These are phyloP conservation scores for Trichogramma pretiosum DNA, from an alignment of 1,140 invertebrate species.

Conservation along the genomic window DNA sequence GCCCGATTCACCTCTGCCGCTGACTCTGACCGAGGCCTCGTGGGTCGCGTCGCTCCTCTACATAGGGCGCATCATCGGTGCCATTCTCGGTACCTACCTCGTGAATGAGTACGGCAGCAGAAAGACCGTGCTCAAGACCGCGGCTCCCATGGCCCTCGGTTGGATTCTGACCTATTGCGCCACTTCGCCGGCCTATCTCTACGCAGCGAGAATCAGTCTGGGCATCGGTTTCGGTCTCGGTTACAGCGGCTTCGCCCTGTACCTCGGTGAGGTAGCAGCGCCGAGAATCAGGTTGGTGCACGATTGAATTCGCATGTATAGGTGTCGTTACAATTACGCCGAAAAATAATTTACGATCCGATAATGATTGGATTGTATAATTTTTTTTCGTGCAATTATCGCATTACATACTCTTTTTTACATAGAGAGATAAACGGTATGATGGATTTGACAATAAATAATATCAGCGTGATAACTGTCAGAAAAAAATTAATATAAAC, in stretches of 20 bases:
- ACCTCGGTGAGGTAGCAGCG: slow-evolving; percentile 58
- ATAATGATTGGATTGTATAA: too few relatives aligned
- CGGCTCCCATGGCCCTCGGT: slow-evolving; percentile 51
- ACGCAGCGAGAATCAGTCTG: slow-evolving; percentile 46
- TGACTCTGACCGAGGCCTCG: slow-evolving; percentile 51
- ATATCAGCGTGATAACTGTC: slow-evolving; percentile 40
- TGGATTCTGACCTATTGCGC: slow-evolving; percentile 47
- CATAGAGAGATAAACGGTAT: too few relatives aligned
- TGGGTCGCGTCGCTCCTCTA: slow-evolving; percentile 56
- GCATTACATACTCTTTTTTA: too few relatives aligned
- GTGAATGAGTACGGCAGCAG: slow-evolving; percentile 56
- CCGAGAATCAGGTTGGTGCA: slow-evolving; percentile 50
- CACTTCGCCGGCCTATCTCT: slow-evolving; percentile 45
- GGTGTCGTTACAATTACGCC: too few relatives aligned
- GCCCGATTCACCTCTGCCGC: slow-evolving; percentile 44
- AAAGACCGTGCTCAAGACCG: slow-evolving; percentile 51
- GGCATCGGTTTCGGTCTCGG: slow-evolving; percentile 61
- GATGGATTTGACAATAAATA: too few relatives aligned
- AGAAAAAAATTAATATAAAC: too few relatives aligned
- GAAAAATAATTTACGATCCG: too few relatives aligned
- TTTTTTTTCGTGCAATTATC: too few relatives aligned
- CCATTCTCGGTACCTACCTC: slow-evolving; percentile 28
- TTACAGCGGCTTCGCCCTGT: slow-evolving; percentile 56
- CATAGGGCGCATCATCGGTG: slow-evolving; percentile 40
- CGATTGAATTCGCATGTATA: slow-evolving; percentile 56